A percentile compares a stretch with the other conserved stretches of the same genome.
Conservation (phyloP, 2,888 invertebrate genomes). For the Spodoptera exigua region DNA sequence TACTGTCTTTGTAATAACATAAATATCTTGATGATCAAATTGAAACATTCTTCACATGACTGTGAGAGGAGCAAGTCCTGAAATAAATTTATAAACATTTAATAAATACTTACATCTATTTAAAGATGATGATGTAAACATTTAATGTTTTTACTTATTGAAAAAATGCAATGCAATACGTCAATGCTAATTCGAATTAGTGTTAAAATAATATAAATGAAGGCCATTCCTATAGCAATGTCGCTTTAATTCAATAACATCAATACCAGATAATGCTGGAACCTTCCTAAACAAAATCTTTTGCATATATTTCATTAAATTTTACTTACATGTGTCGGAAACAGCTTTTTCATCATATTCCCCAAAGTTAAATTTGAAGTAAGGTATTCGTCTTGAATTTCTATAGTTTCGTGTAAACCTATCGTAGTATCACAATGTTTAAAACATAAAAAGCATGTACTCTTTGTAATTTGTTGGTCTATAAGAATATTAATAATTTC, state of each 20-base stretch:
- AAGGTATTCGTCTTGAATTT: constrained; percentile 59
- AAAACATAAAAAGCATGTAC: constrained; percentile 72
- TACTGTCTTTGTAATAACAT: constrained; percentile 58
- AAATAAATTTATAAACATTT: constrained; percentile 43
- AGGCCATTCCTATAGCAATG: no score
- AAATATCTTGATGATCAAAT: constrained; percentile 66
- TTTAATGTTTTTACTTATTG: no score
- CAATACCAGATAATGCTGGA: no score
- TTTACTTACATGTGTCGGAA: constrained; percentile 70
- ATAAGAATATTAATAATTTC: constrained; percentile 46
- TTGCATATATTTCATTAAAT: background rate
- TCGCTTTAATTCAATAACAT: no score
- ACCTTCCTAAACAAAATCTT: no score
- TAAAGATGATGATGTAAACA: no score
- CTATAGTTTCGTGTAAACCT: constrained; percentile 51
- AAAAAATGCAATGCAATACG: no score
- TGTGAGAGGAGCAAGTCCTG: constrained; percentile 68
- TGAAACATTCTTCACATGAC: constrained; percentile 65
- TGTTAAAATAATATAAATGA: no score
- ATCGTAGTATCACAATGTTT: constrained; percentile 53
- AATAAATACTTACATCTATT: background rate
- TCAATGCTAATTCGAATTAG: no score
- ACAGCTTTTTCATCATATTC: constrained; percentile 64
- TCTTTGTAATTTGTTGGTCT: constrained; percentile 34
- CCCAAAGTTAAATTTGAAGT: constrained; percentile 55